These are phyloP conservation scores for Pogonomyrmex barbatus DNA, from an alignment of 1,140 invertebrate genomes.

Conservation along the genomic window DNA sequence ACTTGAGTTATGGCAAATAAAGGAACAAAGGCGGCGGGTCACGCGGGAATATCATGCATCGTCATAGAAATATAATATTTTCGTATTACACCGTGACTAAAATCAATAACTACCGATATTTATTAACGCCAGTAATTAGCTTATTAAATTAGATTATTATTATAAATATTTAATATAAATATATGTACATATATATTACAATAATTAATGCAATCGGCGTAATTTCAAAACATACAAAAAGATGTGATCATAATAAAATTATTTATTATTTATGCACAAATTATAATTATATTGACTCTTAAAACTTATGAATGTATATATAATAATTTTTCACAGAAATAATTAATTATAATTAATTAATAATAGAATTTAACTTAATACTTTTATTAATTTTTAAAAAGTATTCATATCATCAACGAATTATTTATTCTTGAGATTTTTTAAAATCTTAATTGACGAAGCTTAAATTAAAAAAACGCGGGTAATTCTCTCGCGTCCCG, in stretches of 20 bases:
- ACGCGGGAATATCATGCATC: constrained; percentile 19
- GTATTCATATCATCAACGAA: not conserved
- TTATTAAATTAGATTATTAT: not conserved
- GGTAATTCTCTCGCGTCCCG: too few relatives aligned
- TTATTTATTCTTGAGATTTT: not conserved
- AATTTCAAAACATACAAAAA: not conserved
- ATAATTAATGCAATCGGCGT: not conserved
- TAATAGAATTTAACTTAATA: not conserved
- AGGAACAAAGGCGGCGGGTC: constrained; percentile 50
- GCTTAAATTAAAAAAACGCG: not conserved
- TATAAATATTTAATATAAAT: too few relatives aligned
- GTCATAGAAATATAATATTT: constrained; percentile 20
- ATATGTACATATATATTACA: not conserved
- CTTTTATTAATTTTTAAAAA: not conserved
- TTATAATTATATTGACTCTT: not conserved
- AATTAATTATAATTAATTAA: not conserved
- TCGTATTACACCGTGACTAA: not conserved
- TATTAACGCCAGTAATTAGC: not conserved
- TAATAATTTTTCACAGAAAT: not conserved
- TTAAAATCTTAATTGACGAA: not conserved
- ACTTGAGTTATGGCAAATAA: constrained; percentile 74
- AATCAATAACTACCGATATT: constrained; percentile 19
- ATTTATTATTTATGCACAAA: not conserved
- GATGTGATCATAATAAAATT: not conserved
- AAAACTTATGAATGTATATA: not conserved